Evolutionary conservation across 2,797 vertebrate species (phyloP).

Genomic region (Eulemur rubriventer): DNA sequence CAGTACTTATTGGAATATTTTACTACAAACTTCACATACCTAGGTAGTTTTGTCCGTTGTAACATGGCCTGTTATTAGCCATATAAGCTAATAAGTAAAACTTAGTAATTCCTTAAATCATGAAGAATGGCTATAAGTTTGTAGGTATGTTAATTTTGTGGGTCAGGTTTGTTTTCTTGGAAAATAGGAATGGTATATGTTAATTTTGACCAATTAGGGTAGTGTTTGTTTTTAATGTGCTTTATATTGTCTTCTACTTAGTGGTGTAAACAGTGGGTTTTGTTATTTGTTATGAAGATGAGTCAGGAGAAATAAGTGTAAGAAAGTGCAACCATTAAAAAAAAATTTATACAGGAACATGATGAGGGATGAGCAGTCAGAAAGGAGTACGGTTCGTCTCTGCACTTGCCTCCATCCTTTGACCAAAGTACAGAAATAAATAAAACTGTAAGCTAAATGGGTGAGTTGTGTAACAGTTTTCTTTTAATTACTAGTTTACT

Average conservation of each 20-base stretch:
- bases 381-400: not conserved
- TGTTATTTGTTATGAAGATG: constrained; percentile 45
- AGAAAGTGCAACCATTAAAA: constrained; percentile 47
- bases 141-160: constrained; percentile 28
- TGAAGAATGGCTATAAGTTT: not conserved
- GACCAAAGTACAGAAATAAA: constrained; percentile 16
- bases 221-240: constrained; percentile 3
- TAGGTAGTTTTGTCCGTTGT: constrained; percentile 17
- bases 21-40: not conserved
- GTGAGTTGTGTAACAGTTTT: constrained; percentile 11
- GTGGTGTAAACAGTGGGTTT: constrained; percentile 30
- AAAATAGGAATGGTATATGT: not conserved
- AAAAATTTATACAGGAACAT: not conserved
- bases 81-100: not conserved
- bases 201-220: not conserved
- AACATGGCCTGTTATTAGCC: not conserved
- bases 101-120: constrained; percentile 21
- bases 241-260: constrained; percentile 13
- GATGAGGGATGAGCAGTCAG: not conserved
- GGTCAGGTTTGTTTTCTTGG: constrained; percentile 12
- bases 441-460: not conserved
- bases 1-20: not conserved
- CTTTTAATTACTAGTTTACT: constrained; percentile 28
- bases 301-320: constrained; percentile 41
- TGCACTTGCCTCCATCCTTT: not conserved